Evolutionary conservation across 23 tunicate species (phyloP).

Genomic region (Ciona savignyi): DNA sequence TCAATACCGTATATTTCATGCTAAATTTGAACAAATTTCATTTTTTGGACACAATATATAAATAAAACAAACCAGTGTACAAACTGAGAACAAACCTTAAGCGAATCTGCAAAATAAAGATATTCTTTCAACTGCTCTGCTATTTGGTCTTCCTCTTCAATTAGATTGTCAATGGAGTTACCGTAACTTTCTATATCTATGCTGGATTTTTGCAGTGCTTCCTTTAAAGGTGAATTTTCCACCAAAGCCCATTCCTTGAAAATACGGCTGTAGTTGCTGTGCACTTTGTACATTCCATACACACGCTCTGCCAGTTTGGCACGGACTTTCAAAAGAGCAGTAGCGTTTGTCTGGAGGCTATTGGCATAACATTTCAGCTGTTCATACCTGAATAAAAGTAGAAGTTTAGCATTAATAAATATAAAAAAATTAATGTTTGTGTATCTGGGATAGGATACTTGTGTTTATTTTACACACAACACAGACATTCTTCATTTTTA

Average conservation of each 20-base stretch:
- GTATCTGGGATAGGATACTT: too few species aligned
- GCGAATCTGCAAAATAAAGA: conserved; percentile 57
- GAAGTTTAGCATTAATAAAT: too few species aligned
- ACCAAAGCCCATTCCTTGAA: conserved; percentile 68
- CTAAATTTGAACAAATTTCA: too few species aligned
- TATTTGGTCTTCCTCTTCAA: conserved; percentile 70
- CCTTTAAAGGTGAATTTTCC: conserved; percentile 26
- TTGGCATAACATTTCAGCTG: conserved; percentile 62
- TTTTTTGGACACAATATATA: too few species aligned
- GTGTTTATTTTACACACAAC: too few species aligned
- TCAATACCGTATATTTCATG: too few species aligned
- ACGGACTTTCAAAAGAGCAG: conserved; percentile 51
- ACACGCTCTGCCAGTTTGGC: conserved; percentile 81
- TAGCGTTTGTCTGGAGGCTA: conserved; percentile 30
- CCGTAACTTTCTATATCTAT: conserved; percentile 36
- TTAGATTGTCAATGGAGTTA: conserved; percentile 64
- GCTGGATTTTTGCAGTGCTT: conserved; percentile 53
- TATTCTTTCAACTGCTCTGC: conserved; percentile 89
- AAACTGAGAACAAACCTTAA: conserved; percentile 63
- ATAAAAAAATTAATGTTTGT: too few species aligned
- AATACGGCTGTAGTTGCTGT: conserved; percentile 66
- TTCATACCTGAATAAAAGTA: too few species aligned
- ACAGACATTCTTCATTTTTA: too few species aligned
- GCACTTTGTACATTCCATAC: conserved; percentile 70
- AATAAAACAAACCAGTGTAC: too few species aligned